Conservation (phyloP, 1,140 invertebrate genomes). For the Ephestia elutella region DNA sequence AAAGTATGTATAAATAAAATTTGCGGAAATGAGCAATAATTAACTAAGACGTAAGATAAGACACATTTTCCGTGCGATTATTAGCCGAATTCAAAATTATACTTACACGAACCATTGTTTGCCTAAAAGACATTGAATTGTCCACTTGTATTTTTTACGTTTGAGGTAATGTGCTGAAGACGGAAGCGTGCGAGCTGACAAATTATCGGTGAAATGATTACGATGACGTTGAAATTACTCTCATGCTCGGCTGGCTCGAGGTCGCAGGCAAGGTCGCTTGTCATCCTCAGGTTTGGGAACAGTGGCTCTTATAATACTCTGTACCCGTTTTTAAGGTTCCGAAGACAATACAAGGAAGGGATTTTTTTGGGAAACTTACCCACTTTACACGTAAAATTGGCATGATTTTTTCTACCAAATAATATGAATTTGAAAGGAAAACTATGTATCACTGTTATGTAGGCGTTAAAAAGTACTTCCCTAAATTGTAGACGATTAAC, state of each 20-base stretch:
- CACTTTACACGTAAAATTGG: too few relatives aligned
- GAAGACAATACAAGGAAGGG: too few relatives aligned
- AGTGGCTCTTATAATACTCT: too few relatives aligned
- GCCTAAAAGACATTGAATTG: conserved; percentile 6
- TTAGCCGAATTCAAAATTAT: background rate
- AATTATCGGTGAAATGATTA: conserved; percentile 30
- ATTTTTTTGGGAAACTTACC: too few relatives aligned
- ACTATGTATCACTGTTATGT: too few relatives aligned
- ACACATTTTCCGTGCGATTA: background rate
- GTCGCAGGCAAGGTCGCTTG: conserved; percentile 10
- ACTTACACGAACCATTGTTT: background rate
- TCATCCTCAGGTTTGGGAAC: background rate
- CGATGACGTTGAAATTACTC: conserved; percentile 26
- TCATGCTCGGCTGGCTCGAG: conserved; percentile 22
- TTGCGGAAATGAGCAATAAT: background rate
- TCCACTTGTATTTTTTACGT: conserved; percentile 9
- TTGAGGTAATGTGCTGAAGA: conserved; percentile 10
- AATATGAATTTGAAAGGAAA: too few relatives aligned
- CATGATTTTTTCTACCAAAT: too few relatives aligned
- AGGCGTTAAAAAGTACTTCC: too few relatives aligned
- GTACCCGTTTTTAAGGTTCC: too few relatives aligned
- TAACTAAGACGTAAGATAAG: too few relatives aligned
- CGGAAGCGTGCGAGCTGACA: conserved; percentile 21
- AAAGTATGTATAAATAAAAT: too few relatives aligned
- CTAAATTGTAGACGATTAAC: too few relatives aligned